These are phyloP conservation scores for Heterocephalus glaber DNA, from an alignment of 2,113 vertebrate species.

Conservation along the genomic window DNA sequence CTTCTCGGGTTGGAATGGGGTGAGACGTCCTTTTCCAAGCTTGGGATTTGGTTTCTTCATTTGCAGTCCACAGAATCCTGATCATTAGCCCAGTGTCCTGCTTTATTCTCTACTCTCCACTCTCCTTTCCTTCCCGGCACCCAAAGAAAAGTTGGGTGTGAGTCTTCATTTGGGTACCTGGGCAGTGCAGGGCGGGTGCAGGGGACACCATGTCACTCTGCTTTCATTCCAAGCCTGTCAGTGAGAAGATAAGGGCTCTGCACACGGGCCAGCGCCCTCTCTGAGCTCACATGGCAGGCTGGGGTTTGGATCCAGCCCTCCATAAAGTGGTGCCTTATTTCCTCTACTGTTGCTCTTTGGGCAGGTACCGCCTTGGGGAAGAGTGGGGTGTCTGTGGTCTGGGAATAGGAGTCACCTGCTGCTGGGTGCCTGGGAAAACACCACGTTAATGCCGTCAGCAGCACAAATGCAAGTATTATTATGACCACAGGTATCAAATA, in stretches of 20 bases:
- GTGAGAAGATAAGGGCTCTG: no score
- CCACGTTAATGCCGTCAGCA: not conserved
- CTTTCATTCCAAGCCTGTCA: not conserved
- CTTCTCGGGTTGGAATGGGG: not conserved
- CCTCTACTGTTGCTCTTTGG: no score
- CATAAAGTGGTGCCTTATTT: not conserved
- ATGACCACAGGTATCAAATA: not conserved
- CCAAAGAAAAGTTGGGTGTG: not conserved
- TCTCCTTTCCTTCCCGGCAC: not conserved
- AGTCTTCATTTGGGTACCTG: not conserved
- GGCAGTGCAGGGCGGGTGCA: not conserved
- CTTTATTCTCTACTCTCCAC: no score
- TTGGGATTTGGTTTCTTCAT: not conserved
- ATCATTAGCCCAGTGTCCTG: not conserved
- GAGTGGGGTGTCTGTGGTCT: no score
- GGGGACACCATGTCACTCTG: not conserved
- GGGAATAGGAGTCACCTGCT: not conserved
- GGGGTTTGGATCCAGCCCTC: not conserved
- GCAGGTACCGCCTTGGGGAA: not conserved
- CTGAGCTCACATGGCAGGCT: not conserved
- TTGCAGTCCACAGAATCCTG: not conserved
- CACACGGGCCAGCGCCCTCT: not conserved
- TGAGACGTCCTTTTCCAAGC: not conserved
- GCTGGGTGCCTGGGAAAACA: not conserved
- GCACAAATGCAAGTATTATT: not conserved